Percentiles rank a stretch among this genome's conserved stretches.
Evolutionary conservation across 1,140 invertebrate species (phyloP).

Genomic region (Aporrectodea caliginosa): DNA sequence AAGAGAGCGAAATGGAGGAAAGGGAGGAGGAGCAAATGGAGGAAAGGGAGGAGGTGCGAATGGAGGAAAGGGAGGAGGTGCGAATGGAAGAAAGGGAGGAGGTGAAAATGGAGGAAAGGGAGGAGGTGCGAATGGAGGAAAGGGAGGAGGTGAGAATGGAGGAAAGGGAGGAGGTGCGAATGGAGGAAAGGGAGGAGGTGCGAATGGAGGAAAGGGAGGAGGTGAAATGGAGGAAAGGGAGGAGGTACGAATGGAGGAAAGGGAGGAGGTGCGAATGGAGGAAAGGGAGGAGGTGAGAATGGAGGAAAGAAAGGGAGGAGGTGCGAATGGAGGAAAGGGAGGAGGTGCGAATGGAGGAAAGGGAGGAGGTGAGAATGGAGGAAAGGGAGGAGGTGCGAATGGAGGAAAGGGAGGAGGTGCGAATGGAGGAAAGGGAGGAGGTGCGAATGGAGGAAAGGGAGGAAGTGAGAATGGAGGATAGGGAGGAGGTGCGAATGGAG

Average conservation of each 20-base stretch:
- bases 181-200: constrained; percentile 42
- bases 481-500: neutral
- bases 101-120: neutral
- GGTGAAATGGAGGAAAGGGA: no score
- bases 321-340: neutral
- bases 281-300: no score
- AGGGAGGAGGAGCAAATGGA: no score
- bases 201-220: no score
- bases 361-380: neutral
- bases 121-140: constrained; percentile 22
- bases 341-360: no score
- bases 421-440: neutral
- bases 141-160: no score
- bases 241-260: no score
- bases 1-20: no score
- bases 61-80: neutral
- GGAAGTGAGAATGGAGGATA: no score
- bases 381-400: neutral
- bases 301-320: no score
- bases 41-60: neutral
- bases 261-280: no score
- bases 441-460: neutral
- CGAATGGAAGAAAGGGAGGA: constrained; percentile 1
- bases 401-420: no score
- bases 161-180: constrained; percentile 42